Evolutionary conservation across 2,797 vertebrate species (phyloP).

Genomic region (Muscicapa striata): DNA sequence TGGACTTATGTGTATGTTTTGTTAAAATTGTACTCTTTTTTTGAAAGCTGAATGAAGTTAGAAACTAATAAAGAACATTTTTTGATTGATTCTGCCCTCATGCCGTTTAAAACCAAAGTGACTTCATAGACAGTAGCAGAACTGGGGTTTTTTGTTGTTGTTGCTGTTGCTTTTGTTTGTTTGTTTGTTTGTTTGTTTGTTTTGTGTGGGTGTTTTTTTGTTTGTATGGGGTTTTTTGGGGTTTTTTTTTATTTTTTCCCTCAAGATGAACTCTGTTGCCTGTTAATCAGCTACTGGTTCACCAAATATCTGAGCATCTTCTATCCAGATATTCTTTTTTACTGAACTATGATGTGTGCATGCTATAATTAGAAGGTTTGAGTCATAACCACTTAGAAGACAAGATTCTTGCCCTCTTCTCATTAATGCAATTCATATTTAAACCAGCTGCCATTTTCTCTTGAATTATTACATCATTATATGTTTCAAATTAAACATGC

Average conservation of each 20-base stretch:
- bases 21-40: neutral
- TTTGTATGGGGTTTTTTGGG: too few relatives aligned
- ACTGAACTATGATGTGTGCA: neutral
- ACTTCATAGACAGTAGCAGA: neutral
- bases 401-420: constrained; percentile 40
- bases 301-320: neutral
- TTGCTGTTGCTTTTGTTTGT: too few relatives aligned
- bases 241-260: neutral
- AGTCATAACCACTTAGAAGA: constrained; percentile 60
- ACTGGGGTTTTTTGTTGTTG: neutral
- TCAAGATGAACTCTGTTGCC: neutral
- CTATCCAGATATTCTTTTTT: constrained; percentile 11
- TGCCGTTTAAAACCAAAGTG: neutral
- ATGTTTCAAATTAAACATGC: constrained; percentile 26
- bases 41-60: neutral
- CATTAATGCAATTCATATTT: constrained; percentile 69
- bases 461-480: constrained; percentile 4
- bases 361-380: constrained; percentile 60
- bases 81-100: neutral
- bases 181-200: too few relatives aligned
- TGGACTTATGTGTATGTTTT: neutral
- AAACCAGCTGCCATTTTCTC: constrained; percentile 51
- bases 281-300: neutral
- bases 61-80: neutral
- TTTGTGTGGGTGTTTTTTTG: too few relatives aligned